Conservation (phyloP, 2,113 vertebrate genomes). For the Scatophagus argus region DNA sequence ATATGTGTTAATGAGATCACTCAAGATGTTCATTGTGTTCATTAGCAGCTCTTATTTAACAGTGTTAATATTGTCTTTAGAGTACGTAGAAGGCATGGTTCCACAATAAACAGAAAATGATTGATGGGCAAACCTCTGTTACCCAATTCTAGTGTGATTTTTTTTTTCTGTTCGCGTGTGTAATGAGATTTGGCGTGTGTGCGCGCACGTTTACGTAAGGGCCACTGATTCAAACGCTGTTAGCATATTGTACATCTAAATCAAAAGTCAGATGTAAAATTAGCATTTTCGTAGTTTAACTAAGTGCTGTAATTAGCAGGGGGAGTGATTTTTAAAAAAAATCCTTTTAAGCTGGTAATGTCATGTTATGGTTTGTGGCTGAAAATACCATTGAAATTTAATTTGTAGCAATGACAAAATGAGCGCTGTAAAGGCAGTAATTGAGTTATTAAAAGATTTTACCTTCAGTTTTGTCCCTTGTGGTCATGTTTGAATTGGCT, state of each 20-base stretch:
- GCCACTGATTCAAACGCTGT: constrained; percentile 51
- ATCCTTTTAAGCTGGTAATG: constrained; percentile 62
- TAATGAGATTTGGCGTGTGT: neutral
- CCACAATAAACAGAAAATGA: neutral
- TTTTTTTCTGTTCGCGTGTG: neutral
- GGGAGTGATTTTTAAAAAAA: constrained; percentile 42
- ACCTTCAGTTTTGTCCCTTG: constrained; percentile 60
- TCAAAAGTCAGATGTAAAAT: constrained; percentile 68
- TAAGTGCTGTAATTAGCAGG: constrained; percentile 44
- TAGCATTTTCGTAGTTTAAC: constrained; percentile 55
- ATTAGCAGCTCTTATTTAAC: constrained; percentile 7
- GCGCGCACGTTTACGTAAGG: constrained; percentile 14
- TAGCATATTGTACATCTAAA: constrained; percentile 56
- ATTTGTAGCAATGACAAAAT: constrained; percentile 71
- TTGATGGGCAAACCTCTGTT: neutral
- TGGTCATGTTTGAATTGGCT: constrained; percentile 65
- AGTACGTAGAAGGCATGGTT: neutral
- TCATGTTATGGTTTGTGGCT: constrained; percentile 65
- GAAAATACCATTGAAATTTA: constrained; percentile 64
- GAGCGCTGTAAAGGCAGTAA: constrained; percentile 59
- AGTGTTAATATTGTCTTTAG: neutral
- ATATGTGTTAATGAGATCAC: constrained; percentile 26
- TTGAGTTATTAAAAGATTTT: constrained; percentile 77
- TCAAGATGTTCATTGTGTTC: constrained; percentile 16
- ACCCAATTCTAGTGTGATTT: neutral